Evolutionary conservation across 2,888 invertebrate species (phyloP), one percentile per base, ranked within the genome.

Genomic region (Panopea generosa): DNA sequence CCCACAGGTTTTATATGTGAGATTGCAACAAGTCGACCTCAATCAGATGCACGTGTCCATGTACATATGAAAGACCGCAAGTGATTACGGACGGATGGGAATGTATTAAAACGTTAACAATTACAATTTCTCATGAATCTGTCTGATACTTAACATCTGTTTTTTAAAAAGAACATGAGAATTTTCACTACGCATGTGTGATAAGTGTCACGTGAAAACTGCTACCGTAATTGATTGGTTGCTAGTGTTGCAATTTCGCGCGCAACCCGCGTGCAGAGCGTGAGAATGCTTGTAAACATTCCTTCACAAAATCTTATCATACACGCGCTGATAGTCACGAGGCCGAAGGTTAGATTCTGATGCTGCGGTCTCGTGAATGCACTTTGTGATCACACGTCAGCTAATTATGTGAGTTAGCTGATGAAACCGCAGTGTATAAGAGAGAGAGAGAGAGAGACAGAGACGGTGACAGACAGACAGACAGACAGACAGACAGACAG

Each of bases 101-200:
- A 55, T 55, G 27, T 60, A 49, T 53, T 59, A 52, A 68, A 66
- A 67, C 63, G 63, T 62, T 50, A 57, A 63, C 62, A 68, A 62
- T 68, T 68, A 53, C 57, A 63, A 68, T 53, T 74, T 68, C 68
- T 43, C 68, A 68, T 59, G 68, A 74, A 68, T 57, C 33, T 38
- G 33, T 24, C 50, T 63, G 57, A 74, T 68, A 40, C 57, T 63
- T 57, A 74, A 74, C 74, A 74, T 68, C 74, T 74, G 74, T 62
- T 70, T 61, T 57, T 33, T 7, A 18, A 50, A 29, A 27, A 20
- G 29, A 20, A 60, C 26, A 53, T 33, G 56, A 53, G 60, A 56
- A 53, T 53, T 27, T 55, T 52, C 7, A 55, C 20, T 53, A 45
- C 72, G 72, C 72, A 72, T 72, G 72, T 38, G 65, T 38, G 47